Evolutionary conservation across 92 coral and sea anemone species (phyloP).

Genomic region (Parazoanthus swiftii): DNA sequence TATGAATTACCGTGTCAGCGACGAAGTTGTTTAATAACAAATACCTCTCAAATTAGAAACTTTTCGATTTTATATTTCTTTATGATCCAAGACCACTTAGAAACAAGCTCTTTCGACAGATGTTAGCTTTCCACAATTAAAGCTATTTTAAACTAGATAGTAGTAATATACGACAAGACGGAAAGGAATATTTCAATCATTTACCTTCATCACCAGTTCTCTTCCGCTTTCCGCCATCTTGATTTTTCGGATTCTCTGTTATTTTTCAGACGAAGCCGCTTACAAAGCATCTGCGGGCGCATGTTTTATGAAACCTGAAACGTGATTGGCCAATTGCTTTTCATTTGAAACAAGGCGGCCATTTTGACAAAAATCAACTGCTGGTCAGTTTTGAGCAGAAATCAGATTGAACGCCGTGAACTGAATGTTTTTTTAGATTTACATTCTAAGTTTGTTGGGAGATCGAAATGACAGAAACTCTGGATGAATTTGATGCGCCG

Average conservation of each 20-base stretch:
- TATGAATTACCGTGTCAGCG: neutral
- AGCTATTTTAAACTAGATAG: neutral
- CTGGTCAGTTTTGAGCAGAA: neutral
- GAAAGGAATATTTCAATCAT: neutral
- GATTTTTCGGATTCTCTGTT: neutral
- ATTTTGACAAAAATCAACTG: slow-evolving; percentile 1
- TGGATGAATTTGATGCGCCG: slow-evolving; percentile 58
- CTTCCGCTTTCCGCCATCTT: slow-evolving; percentile 44
- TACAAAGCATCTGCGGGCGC: slow-evolving; percentile 21
- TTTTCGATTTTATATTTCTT: neutral
- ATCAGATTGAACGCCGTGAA: neutral
- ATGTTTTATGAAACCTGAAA: neutral
- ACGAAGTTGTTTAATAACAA: too few relatives aligned
- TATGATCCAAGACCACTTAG: neutral
- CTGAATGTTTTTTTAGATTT: neutral
- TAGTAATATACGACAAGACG: neutral
- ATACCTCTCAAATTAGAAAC: slow-evolving; percentile 7
- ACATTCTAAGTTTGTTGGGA: neutral
- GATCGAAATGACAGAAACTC: slow-evolving; percentile 46
- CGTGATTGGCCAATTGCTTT: slow-evolving; percentile 16
- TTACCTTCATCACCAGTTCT: slow-evolving; percentile 41
- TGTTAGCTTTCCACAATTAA: neutral
- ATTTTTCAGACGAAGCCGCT: slow-evolving; percentile 6
- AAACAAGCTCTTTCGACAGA: neutral
- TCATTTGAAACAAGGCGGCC: slow-evolving; percentile 41